Evolutionary conservation across 1,140 invertebrate species (phyloP).

Genomic region (Hylyphantes graminicola): DNA sequence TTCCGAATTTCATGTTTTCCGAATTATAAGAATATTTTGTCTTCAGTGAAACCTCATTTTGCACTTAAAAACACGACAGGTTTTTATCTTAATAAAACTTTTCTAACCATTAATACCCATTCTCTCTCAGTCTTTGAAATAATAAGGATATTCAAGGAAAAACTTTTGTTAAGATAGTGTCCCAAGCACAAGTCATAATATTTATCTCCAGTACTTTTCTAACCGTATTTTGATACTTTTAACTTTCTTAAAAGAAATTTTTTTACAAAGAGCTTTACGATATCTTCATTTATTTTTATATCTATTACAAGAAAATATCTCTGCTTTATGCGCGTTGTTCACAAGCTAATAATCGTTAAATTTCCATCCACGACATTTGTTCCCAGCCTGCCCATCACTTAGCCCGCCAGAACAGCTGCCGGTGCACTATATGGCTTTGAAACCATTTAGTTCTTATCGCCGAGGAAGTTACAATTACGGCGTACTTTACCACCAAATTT

Average conservation of each 20-base stretch:
- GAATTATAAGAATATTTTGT: too few relatives aligned
- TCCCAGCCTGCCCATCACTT: background rate
- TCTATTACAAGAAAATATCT: constrained; percentile 16
- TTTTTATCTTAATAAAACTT: too few relatives aligned
- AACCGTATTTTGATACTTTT: too few relatives aligned
- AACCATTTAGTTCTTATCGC: constrained; percentile 26
- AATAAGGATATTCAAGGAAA: too few relatives aligned
- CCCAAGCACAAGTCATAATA: too few relatives aligned
- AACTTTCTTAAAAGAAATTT: background rate
- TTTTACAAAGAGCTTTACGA: background rate
- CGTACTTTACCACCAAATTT: constrained; percentile 18
- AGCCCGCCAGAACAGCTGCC: constrained; percentile 7
- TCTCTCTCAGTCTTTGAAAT: too few relatives aligned
- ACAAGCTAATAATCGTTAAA: constrained; percentile 38
- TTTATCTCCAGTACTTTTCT: too few relatives aligned
- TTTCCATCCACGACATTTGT: constrained; percentile 2
- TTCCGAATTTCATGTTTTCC: too few relatives aligned
- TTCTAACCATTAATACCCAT: too few relatives aligned
- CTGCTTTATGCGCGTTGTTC: constrained; percentile 9
- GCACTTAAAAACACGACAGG: too few relatives aligned
- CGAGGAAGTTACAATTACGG: constrained; percentile 25
- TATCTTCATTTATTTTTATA: background rate
- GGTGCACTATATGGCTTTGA: background rate
- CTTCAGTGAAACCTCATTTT: too few relatives aligned
- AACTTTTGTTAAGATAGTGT: too few relatives aligned